Conservation (phyloP, 2,113 vertebrate genomes). For the Silurus asotus region DNA sequence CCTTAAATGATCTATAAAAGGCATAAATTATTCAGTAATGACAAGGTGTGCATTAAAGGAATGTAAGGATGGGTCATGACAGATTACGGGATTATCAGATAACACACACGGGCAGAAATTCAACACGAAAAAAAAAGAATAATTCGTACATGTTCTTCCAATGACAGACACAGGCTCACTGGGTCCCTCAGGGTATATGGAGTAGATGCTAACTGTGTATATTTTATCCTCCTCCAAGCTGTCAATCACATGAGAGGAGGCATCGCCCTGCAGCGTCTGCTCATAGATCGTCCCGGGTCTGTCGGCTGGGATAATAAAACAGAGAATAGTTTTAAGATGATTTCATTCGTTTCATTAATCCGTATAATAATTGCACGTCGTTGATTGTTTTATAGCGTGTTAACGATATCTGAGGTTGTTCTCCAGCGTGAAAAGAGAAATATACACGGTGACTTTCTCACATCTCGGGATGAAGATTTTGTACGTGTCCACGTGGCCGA, state of each 20-base stretch:
- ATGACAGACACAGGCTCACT: constrained; percentile 75
- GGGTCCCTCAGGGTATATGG: constrained; percentile 72
- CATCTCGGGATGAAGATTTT: constrained; percentile 85
- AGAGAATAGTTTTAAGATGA: neutral
- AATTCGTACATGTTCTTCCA: constrained; percentile 79
- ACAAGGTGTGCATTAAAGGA: neutral
- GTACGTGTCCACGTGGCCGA: constrained; percentile 77
- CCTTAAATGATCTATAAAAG: neutral
- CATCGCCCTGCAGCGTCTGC: constrained; percentile 71
- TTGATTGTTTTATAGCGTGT: neutral
- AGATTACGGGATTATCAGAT: neutral
- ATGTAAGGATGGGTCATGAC: neutral
- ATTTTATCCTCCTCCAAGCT: constrained; percentile 81
- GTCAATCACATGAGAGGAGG: constrained; percentile 80
- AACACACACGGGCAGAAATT: neutral
- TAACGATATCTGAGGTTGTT: neutral
- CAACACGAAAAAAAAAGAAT: neutral
- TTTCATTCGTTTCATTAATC: neutral
- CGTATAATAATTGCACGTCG: neutral
- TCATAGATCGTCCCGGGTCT: constrained; percentile 75
- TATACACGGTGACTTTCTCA: constrained; percentile 58
- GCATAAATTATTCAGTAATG: constrained; percentile 4
- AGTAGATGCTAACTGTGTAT: constrained; percentile 80
- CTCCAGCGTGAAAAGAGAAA: neutral
- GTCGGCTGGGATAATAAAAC: constrained; percentile 66